phyloP scores from a whole-genome alignment of 2,113 vertebrate genomes.

The Hylia prasina region DNA sequence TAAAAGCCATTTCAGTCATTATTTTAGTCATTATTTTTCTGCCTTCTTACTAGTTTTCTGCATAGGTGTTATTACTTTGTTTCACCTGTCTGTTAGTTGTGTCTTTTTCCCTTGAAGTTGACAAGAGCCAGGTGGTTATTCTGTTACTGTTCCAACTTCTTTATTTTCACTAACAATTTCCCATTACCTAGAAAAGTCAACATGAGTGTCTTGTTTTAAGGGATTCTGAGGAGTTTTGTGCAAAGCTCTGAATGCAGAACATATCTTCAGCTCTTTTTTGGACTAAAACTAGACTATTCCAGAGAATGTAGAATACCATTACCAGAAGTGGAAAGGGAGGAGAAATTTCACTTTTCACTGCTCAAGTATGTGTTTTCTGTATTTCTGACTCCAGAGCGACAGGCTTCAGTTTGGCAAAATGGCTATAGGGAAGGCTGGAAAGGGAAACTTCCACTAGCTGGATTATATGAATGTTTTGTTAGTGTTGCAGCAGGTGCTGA shows the following conservation, averaged over 20 bases:
- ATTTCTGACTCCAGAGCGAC: background rate
- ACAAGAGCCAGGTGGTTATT: background rate
- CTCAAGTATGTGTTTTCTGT: background rate
- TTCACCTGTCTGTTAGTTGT: background rate
- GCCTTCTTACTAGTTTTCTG: background rate
- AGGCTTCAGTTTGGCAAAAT: background rate
- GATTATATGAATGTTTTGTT: background rate
- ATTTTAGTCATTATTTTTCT: background rate
- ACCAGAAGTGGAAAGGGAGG: background rate
- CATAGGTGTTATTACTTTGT: background rate
- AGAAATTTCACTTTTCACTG: background rate
- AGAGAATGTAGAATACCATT: background rate
- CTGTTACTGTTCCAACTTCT: accelerated
- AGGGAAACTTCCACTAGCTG: background rate
- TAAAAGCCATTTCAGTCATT: background rate
- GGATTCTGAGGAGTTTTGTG: background rate
- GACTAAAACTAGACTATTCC: background rate
- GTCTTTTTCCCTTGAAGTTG: background rate
- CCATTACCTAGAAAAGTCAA: background rate
- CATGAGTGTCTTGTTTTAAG: background rate
- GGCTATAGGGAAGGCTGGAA: background rate
- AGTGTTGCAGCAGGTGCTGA: background rate
- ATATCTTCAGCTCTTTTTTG: background rate
- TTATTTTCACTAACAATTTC: background rate
- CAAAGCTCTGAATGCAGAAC: background rate